Percentiles rank a stretch among this genome's conserved stretches.
These are phyloP conservation scores for Andrena marginata DNA, from an alignment of 2,888 invertebrate species.

Conservation along the genomic window DNA sequence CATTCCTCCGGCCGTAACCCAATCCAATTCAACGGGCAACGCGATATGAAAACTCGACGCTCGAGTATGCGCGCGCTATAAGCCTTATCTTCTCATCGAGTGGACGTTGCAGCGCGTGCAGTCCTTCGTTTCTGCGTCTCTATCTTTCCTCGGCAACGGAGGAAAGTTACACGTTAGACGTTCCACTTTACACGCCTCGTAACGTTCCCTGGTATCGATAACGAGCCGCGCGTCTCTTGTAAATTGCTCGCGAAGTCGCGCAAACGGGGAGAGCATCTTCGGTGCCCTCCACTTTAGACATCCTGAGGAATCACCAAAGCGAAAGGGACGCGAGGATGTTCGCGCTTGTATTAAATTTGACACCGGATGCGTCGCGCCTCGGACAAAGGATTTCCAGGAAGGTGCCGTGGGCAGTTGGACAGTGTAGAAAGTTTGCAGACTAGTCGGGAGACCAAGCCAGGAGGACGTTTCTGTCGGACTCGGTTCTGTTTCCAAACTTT, in stretches of 20 bases:
- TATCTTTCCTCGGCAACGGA: conserved; percentile 31
- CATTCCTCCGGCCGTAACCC: conserved; percentile 59
- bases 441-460: background rate
- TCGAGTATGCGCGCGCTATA: conserved; percentile 48
- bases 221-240: conserved; percentile 23
- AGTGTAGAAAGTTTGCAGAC: background rate
- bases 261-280: background rate
- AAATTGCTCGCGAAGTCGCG: conserved; percentile 9
- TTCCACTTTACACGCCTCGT: conserved; percentile 25
- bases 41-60: conserved; percentile 67
- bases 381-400: conserved; percentile 47
- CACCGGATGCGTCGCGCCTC: conserved; percentile 49
- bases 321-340: conserved; percentile 4
- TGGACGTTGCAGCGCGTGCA: conserved; percentile 36
- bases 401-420: background rate
- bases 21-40: conserved; percentile 52
- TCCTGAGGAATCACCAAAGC: too few species aligned
- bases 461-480: background rate
- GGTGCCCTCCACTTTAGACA: background rate
- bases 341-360: conserved; percentile 53
- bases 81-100: conserved; percentile 64
- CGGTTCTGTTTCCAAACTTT: too few species aligned
- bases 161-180: conserved; percentile 23
- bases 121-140: conserved; percentile 34
- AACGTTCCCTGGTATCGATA: conserved; percentile 30